Percentiles rank a stretch among this genome's conserved stretches.
phyloP scores from a whole-genome alignment of 2,113 vertebrate species.

The Istiophorus platypterus region DNA sequence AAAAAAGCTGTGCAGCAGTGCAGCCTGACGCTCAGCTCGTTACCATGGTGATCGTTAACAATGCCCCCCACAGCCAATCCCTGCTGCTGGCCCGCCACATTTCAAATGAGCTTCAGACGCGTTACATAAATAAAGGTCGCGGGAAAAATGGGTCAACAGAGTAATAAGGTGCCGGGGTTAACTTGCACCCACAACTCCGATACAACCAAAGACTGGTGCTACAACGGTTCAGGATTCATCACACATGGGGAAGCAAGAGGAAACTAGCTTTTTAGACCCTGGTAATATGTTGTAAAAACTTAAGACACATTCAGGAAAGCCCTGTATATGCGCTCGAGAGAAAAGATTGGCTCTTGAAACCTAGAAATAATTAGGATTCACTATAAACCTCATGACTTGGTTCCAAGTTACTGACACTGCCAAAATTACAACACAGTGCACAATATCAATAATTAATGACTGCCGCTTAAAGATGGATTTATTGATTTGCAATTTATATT shows the following conservation, averaged over 20 bases:
- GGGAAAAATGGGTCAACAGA: conserved; percentile 76
- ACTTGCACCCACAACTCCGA: neutral
- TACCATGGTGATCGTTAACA: conserved; percentile 79
- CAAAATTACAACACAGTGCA: rapidly evolving
- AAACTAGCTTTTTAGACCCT: conserved; percentile 7
- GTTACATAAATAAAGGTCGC: conserved; percentile 70
- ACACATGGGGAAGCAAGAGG: neutral
- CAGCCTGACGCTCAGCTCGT: conserved; percentile 72
- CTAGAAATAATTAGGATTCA: neutral
- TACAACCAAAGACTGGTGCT: conserved; percentile 15
- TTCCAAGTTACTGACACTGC: neutral
- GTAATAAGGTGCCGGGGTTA: conserved; percentile 47
- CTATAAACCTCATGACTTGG: neutral
- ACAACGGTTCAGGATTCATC: conserved; percentile 4
- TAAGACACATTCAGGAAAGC: neutral
- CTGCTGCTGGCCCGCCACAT: conserved; percentile 33
- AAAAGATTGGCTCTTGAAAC: no score
- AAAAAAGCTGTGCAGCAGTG: conserved; percentile 72
- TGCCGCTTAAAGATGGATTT: neutral
- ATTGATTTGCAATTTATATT: neutral
- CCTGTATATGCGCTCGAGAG: no score
- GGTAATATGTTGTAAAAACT: neutral
- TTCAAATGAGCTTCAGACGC: conserved; percentile 69
- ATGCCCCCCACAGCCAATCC: conserved; percentile 72
- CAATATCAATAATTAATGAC: neutral